Percentiles rank a stretch among this genome's conserved stretches.
Conservation (phyloP, 2,113 vertebrate genomes). For the Leucoraja erinaceus region DNA sequence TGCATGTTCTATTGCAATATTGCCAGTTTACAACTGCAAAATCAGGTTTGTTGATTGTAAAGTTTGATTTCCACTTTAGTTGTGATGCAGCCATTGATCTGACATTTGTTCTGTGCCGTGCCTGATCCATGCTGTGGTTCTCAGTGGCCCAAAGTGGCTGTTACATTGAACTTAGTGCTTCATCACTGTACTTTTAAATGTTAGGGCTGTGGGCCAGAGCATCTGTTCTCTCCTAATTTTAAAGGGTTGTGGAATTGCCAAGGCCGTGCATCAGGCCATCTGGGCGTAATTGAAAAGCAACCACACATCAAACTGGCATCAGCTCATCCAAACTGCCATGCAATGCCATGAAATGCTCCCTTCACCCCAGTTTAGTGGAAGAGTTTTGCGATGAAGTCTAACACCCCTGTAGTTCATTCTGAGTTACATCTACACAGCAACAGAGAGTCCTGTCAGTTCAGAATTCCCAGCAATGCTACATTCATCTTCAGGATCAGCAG, state of each 20-base stretch:
- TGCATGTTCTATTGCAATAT: not conserved
- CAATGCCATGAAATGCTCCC: not conserved
- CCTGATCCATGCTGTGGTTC: not conserved
- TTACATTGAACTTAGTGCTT: not conserved
- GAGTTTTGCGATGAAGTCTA: not conserved
- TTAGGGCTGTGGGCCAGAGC: not conserved
- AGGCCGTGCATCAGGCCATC: not conserved
- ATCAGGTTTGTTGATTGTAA: not conserved
- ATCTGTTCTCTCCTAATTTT: not conserved
- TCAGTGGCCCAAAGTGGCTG: not conserved
- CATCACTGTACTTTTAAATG: not conserved
- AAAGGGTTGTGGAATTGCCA: not conserved
- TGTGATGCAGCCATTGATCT: not conserved
- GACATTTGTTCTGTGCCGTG: too few relatives aligned
- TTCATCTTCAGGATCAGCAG: not conserved
- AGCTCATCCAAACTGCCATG: not conserved
- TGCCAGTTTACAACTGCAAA: not conserved
- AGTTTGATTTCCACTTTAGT: not conserved
- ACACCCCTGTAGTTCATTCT: not conserved
- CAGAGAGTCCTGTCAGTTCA: not conserved
- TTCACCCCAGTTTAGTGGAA: not conserved
- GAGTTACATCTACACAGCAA: not conserved
- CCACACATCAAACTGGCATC: not conserved
- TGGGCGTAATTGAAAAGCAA: not conserved
- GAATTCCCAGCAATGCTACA: not conserved